These are phyloP conservation scores for Sebastes iracundus DNA, from an alignment of 2,797 vertebrate species.

Conservation along the genomic window DNA sequence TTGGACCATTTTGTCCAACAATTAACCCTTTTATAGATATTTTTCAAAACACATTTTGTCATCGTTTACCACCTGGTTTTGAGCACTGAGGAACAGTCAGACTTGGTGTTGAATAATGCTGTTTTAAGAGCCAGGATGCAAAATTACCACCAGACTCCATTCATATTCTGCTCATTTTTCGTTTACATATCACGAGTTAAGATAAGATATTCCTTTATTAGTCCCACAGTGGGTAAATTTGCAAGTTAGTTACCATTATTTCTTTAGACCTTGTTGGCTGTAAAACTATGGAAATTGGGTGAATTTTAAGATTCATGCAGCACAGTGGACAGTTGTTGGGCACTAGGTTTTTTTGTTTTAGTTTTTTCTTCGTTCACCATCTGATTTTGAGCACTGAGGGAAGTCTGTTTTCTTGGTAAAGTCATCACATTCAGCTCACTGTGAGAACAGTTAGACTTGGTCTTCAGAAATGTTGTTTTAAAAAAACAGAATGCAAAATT, in stretches of 20 bases:
- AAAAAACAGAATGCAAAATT: background rate
- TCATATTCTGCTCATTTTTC: background rate
- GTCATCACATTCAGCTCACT: background rate
- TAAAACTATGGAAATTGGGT: background rate
- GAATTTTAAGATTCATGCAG: background rate
- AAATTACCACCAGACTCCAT: background rate
- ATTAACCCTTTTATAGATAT: too few relatives aligned
- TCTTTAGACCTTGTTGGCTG: background rate
- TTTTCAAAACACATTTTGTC: too few relatives aligned
- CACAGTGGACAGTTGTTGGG: too few relatives aligned
- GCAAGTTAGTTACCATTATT: background rate
- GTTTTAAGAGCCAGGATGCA: background rate
- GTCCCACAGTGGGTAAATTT: too few relatives aligned
- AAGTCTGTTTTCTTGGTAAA: background rate
- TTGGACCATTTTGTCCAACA: too few relatives aligned
- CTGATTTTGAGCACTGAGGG: background rate
- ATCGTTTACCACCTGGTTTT: too few relatives aligned
- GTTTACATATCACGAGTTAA: background rate
- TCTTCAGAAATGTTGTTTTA: background rate
- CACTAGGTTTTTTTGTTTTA: too few relatives aligned
- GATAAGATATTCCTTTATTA: too few relatives aligned
- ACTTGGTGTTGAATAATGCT: background rate
- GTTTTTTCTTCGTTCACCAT: too few relatives aligned
- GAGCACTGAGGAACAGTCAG: too few relatives aligned
- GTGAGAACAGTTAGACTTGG: background rate